phyloP scores from a whole-genome alignment of 2,113 vertebrate genomes.

The Zosterops hypoxanthus region DNA sequence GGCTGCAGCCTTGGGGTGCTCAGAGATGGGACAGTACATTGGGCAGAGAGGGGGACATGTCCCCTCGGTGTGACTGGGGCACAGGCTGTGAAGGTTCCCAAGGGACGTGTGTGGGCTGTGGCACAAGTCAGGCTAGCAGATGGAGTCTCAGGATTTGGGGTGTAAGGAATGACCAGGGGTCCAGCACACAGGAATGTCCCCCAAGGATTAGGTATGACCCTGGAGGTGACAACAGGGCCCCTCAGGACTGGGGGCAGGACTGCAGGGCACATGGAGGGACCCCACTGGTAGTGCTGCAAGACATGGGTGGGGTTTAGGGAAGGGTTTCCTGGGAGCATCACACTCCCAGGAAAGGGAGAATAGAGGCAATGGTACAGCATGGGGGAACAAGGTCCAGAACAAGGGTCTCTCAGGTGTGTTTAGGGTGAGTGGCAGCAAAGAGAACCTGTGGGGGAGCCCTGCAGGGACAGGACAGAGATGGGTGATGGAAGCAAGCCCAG shows the following conservation, averaged over 20 bases:
- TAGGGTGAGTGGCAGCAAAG: neutral
- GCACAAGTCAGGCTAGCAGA: neutral
- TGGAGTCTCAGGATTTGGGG: neutral
- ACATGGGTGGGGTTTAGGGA: neutral
- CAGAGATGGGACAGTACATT: rapidly evolving
- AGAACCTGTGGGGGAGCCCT: neutral
- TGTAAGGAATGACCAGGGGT: rapidly evolving
- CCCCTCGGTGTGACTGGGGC: neutral
- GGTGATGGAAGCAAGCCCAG: no score
- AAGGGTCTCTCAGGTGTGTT: no score
- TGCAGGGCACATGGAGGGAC: neutral
- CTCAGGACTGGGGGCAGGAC: neutral
- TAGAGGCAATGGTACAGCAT: rapidly evolving
- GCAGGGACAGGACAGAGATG: rapidly evolving
- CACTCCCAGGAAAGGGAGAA: neutral
- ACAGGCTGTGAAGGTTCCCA: neutral
- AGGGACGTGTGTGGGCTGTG: rapidly evolving
- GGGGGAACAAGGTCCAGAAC: rapidly evolving
- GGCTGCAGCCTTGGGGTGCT: neutral
- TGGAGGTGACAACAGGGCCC: neutral
- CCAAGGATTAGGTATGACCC: neutral
- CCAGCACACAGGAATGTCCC: neutral
- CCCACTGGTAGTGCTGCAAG: neutral
- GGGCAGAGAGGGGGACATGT: neutral
- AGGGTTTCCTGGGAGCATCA: neutral